Evolutionary conservation across 2,888 invertebrate species (phyloP).

Genomic region (Periphyllus acericola): DNA sequence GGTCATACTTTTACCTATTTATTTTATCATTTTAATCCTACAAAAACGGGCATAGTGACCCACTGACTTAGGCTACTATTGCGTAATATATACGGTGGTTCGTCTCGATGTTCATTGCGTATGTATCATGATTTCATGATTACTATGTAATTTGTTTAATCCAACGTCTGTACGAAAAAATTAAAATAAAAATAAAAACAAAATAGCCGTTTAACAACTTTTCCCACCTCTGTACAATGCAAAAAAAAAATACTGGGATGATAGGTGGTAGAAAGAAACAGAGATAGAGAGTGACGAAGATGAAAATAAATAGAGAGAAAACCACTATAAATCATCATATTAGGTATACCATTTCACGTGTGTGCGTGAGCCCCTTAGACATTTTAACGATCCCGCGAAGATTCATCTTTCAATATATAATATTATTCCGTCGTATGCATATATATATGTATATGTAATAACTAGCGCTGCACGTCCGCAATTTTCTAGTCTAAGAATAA

Average conservation of each 20-base stretch:
- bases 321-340: slow-evolving; percentile 20
- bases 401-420: slow-evolving; percentile 36
- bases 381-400: slow-evolving; percentile 35
- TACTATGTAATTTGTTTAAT: slow-evolving; percentile 55
- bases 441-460: too few species aligned
- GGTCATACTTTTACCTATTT: slow-evolving; percentile 54
- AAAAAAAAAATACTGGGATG: not conserved
- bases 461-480: not conserved
- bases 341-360: not conserved
- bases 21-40: slow-evolving; percentile 51
- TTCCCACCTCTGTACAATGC: not conserved
- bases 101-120: slow-evolving; percentile 48
- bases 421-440: not conserved
- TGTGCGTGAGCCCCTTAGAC: slow-evolving; percentile 1
- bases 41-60: slow-evolving; percentile 49
- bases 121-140: slow-evolving; percentile 5
- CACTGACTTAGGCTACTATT: slow-evolving; percentile 46
- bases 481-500: too few species aligned
- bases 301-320: not conserved
- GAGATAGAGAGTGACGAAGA: not conserved
- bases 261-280: not conserved
- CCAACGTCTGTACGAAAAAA: slow-evolving; percentile 16
- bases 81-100: slow-evolving; percentile 8
- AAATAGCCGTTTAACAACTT: slow-evolving; percentile 58
- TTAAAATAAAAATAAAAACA: not conserved